Conservation (phyloP, 2,888 invertebrate genomes). For the Drosophila algonquin region DNA sequence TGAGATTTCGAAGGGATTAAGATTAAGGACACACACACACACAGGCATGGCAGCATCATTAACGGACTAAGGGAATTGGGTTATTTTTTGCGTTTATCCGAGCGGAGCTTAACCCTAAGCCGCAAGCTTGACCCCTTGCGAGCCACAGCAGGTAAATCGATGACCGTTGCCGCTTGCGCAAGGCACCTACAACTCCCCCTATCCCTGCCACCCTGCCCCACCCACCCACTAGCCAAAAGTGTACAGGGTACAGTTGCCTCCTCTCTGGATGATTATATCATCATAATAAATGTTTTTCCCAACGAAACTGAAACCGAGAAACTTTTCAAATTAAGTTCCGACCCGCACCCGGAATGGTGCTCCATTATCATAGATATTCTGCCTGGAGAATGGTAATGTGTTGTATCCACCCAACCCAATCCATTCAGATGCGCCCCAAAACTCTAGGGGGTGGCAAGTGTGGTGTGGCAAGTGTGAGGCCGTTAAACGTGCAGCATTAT, state of each 20-base stretch:
- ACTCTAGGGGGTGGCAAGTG: background rate
- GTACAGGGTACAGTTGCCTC: slow-evolving; percentile 60
- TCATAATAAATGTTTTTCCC: slow-evolving; percentile 75
- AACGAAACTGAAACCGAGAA: slow-evolving; percentile 58
- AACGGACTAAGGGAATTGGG: slow-evolving; percentile 35
- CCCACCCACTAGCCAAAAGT: background rate
- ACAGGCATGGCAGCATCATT: slow-evolving; percentile 39
- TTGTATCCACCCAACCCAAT: background rate
- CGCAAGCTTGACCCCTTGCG: slow-evolving; percentile 34
- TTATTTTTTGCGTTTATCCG: slow-evolving; percentile 33
- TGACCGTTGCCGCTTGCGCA: background rate
- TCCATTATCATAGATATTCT: slow-evolving; percentile 29
- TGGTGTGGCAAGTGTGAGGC: slow-evolving; percentile 59
- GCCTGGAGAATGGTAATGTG: slow-evolving; percentile 18
- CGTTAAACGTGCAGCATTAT: slow-evolving; percentile 75
- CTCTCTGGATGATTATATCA: slow-evolving; percentile 73
- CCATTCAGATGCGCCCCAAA: background rate
- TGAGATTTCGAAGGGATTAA: slow-evolving; percentile 48
- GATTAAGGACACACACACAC: slow-evolving; percentile 29
- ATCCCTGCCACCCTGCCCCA: slow-evolving; percentile 1
- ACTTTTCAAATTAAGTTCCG: slow-evolving; percentile 75
- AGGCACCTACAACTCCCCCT: no score
- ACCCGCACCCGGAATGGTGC: slow-evolving; percentile 15
- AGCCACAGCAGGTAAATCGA: slow-evolving; percentile 30
- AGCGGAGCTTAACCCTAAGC: slow-evolving; percentile 22